These are phyloP conservation scores for Drosophila orosa DNA, from an alignment of 1,140 invertebrate species.

Conservation along the genomic window DNA sequence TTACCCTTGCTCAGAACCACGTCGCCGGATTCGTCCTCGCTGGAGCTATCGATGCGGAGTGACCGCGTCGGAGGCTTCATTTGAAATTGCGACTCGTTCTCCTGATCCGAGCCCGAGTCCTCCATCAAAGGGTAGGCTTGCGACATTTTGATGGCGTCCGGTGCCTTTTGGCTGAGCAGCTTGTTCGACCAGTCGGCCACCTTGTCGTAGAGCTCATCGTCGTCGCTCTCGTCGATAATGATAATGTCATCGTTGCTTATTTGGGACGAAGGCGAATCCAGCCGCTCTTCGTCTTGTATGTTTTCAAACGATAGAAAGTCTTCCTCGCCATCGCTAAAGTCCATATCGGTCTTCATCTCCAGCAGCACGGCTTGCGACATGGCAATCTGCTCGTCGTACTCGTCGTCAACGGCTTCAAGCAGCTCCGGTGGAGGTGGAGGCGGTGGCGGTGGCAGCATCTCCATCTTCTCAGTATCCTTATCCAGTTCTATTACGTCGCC, in stretches of 20 bases:
- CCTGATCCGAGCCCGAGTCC: constrained; percentile 7
- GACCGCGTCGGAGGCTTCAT: background rate
- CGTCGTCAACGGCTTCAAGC: constrained; percentile 17
- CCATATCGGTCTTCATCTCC: constrained; percentile 75
- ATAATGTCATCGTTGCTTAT: constrained; percentile 45
- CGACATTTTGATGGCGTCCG: constrained; percentile 37
- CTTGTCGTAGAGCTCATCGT: constrained; percentile 64
- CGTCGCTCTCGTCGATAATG: constrained; percentile 46
- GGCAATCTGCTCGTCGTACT: constrained; percentile 54
- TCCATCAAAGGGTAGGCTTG: constrained; percentile 44
- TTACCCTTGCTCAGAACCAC: background rate
- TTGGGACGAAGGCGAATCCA: constrained; percentile 2
- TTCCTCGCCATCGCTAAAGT: constrained; percentile 15
- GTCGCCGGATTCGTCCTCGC: constrained; percentile 21
- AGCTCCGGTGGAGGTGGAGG: background rate
- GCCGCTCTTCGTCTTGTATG: background rate
- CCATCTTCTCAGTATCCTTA: background rate
- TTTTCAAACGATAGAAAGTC: constrained; percentile 5
- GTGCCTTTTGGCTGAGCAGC: constrained; percentile 57
- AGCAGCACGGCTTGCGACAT: constrained; percentile 58
- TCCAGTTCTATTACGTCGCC: constrained; percentile 59
- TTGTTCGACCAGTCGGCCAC: constrained; percentile 70
- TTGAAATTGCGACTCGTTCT: background rate
- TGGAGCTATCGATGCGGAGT: constrained; percentile 34
- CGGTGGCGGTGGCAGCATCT: background rate